A percentile compares a stretch with the other conserved stretches of the same genome.
Evolutionary conservation across 2,888 invertebrate genomes (phyloP).

Genomic region (Epirrhoe alternata): DNA sequence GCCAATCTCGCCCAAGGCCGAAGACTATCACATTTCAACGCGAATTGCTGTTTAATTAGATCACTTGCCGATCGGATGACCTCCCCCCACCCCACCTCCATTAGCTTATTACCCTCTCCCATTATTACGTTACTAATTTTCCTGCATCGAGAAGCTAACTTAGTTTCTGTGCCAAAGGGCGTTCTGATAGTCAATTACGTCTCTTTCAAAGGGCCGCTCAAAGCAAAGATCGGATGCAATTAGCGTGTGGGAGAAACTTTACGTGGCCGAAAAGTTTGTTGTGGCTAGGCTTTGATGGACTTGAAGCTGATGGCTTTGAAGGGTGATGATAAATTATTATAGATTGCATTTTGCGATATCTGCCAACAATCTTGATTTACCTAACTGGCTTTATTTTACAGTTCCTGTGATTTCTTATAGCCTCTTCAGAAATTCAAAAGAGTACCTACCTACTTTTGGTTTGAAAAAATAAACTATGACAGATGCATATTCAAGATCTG

Average conservation of each 20-base stretch:
- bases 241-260: slow-evolving; percentile 70
- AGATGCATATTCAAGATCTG: no score
- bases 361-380: no score
- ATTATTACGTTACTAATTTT: slow-evolving; percentile 84
- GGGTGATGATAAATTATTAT: background rate
- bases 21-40: slow-evolving; percentile 62
- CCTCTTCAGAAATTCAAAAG: no score
- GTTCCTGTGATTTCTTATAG: no score
- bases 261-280: slow-evolving; percentile 42
- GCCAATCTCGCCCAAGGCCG: slow-evolving; percentile 56
- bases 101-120: slow-evolving; percentile 78
- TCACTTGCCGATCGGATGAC: slow-evolving; percentile 74
- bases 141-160: slow-evolving; percentile 78
- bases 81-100: slow-evolving; percentile 65
- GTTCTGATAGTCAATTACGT: slow-evolving; percentile 83
- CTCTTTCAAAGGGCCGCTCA: slow-evolving; percentile 72
- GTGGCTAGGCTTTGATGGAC: slow-evolving; percentile 22
- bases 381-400: no score
- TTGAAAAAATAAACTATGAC: no score
- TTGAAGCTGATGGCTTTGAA: background rate
- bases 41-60: slow-evolving; percentile 75
- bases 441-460: no score
- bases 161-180: slow-evolving; percentile 78
- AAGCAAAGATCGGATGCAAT: slow-evolving; percentile 76
- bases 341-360: background rate